Conservation (phyloP, 2,888 invertebrate genomes). For the Phymatocera aterrima region DNA sequence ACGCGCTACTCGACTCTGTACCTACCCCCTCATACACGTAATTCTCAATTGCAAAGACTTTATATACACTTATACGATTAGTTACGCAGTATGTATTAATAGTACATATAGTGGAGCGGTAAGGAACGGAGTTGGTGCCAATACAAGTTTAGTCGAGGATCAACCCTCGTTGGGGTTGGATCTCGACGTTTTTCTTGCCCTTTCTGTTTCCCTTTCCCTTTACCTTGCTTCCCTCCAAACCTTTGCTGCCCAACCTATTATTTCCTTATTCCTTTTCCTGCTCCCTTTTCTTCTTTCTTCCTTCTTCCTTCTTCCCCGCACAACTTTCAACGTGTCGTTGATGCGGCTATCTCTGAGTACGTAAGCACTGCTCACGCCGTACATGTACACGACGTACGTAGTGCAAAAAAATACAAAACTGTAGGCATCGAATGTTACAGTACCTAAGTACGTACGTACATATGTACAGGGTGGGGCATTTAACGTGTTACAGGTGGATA, state of each 20-base stretch:
- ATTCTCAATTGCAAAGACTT: neutral
- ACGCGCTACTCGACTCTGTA: neutral
- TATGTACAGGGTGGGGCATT: no score
- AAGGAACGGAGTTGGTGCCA: no score
- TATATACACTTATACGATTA: neutral
- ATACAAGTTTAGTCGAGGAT: conserved; percentile 42
- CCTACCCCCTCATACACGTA: neutral
- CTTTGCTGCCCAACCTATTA: no score
- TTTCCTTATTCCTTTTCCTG: neutral
- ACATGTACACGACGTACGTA: no score
- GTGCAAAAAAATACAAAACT: no score
- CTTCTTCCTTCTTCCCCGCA: neutral
- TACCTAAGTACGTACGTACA: no score
- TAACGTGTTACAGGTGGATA: no score
- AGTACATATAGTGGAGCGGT: no score
- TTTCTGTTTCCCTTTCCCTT: neutral
- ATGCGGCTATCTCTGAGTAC: no score
- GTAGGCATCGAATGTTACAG: no score
- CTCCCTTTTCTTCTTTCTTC: conserved; percentile 15
- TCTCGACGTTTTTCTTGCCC: neutral
- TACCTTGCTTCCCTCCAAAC: neutral
- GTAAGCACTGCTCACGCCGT: neutral
- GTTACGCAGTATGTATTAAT: no score
- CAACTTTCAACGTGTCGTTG: neutral
- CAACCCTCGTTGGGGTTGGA: conserved; percentile 41